Conservation (phyloP, 2,888 invertebrate species). For the Dioctria rufipes region DNA sequence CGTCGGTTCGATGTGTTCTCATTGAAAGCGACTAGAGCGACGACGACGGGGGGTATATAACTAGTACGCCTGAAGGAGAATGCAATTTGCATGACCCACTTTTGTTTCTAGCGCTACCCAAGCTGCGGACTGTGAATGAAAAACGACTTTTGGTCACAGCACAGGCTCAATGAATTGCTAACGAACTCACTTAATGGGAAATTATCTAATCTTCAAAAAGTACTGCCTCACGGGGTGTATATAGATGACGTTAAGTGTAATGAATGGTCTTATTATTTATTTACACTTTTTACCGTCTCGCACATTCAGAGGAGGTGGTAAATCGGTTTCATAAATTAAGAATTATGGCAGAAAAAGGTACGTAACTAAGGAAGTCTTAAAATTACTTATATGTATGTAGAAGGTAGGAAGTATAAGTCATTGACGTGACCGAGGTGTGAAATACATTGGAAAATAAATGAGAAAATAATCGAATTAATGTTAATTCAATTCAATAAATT, state of each 20-base stretch:
- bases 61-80: constrained; percentile 15
- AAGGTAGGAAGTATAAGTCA: too few species aligned
- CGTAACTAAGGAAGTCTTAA: too few species aligned
- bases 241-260: constrained; percentile 15
- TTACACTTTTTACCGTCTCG: neutral
- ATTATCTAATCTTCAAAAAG: constrained; percentile 41
- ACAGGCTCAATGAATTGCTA: constrained; percentile 32
- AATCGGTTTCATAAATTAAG: too few species aligned
- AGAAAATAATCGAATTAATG: too few species aligned
- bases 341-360: too few species aligned
- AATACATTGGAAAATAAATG: too few species aligned
- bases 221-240: neutral
- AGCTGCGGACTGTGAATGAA: constrained; percentile 17
- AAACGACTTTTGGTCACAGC: constrained; percentile 19
- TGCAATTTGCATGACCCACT: constrained; percentile 39
- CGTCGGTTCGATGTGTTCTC: too few species aligned
- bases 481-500: too few species aligned
- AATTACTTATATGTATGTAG: too few species aligned
- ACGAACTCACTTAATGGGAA: constrained; percentile 35
- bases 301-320: too few species aligned
- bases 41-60: too few species aligned
- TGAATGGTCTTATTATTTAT: constrained; percentile 36
- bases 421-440: too few species aligned
- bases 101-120: constrained; percentile 1
- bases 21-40: neutral